A percentile compares a stretch with the other conserved stretches of the same genome.
Conservation (phyloP, 1,140 invertebrate genomes). For the Brachionus rubens region DNA sequence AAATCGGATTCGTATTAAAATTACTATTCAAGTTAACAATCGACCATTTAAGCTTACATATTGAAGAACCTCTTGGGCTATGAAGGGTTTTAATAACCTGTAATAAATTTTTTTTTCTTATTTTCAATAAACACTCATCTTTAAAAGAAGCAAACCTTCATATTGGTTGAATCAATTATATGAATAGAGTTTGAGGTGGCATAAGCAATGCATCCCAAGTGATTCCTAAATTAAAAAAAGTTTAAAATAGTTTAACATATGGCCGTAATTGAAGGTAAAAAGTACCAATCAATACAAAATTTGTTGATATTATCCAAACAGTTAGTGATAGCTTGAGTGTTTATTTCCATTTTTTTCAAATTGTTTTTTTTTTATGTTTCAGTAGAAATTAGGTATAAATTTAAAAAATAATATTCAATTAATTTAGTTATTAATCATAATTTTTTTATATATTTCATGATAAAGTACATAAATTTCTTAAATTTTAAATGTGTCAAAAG, state of each 20-base stretch:
- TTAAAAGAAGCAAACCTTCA: too few species aligned
- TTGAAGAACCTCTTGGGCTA: neutral
- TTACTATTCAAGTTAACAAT: neutral
- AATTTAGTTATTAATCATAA: too few species aligned
- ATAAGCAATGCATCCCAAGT: conserved; percentile 27
- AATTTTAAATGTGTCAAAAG: too few species aligned
- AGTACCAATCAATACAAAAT: conserved; percentile 20
- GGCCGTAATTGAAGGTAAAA: neutral
- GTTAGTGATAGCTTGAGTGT: neutral
- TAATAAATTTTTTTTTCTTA: neutral
- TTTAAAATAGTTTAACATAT: neutral
- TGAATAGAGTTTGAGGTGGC: conserved; percentile 4
- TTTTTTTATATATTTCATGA: too few species aligned
- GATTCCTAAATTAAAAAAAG: neutral
- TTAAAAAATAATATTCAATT: too few species aligned
- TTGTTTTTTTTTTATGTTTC: neutral
- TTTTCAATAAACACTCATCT: too few species aligned
- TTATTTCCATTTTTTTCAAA: conserved; percentile 1
- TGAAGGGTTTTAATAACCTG: neutral
- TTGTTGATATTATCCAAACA: neutral
- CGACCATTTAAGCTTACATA: conserved; percentile 18
- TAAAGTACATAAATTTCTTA: too few species aligned
- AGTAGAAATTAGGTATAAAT: neutral
- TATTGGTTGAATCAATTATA: neutral
- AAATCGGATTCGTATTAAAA: neutral